These are phyloP conservation scores for Picus viridis DNA, from an alignment of 2,797 vertebrate species.

Conservation along the genomic window DNA sequence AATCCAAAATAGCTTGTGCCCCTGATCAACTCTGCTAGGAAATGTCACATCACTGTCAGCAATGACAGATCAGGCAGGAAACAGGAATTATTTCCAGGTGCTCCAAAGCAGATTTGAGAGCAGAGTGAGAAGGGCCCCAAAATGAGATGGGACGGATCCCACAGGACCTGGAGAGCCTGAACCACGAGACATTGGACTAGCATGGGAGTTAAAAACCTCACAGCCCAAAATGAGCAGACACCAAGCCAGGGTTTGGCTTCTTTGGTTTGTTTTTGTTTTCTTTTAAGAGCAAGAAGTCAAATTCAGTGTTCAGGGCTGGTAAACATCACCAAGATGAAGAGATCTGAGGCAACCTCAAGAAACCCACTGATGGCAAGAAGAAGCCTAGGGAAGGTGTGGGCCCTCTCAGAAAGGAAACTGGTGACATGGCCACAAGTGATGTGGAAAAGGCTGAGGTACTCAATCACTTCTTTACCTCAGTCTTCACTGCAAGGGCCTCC, in stretches of 20 bases:
- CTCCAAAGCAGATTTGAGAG: neutral
- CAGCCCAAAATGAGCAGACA: neutral
- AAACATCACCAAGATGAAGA: neutral
- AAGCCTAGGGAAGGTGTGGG: too few species aligned
- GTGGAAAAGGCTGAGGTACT: too few species aligned
- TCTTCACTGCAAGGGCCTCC: too few species aligned
- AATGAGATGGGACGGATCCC: rapidly evolving
- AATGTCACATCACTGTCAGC: neutral
- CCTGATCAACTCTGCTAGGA: neutral
- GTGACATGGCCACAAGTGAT: too few species aligned
- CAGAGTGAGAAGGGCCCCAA: neutral
- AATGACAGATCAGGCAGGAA: neutral
- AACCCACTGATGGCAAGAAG: neutral
- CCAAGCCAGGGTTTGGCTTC: neutral
- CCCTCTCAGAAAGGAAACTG: too few species aligned
- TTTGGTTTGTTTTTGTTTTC: neutral
- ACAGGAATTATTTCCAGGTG: neutral
- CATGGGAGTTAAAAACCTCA: neutral
- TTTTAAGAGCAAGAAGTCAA: neutral
- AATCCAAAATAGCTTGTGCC: neutral
- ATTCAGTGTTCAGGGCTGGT: neutral
- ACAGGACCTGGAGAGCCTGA: neutral
- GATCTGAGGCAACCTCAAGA: neutral
- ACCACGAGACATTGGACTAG: neutral
- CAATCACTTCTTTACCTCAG: too few species aligned